phyloP scores from a whole-genome alignment of 92 coral and sea anemone genomes.

The Phenganax marumi region DNA sequence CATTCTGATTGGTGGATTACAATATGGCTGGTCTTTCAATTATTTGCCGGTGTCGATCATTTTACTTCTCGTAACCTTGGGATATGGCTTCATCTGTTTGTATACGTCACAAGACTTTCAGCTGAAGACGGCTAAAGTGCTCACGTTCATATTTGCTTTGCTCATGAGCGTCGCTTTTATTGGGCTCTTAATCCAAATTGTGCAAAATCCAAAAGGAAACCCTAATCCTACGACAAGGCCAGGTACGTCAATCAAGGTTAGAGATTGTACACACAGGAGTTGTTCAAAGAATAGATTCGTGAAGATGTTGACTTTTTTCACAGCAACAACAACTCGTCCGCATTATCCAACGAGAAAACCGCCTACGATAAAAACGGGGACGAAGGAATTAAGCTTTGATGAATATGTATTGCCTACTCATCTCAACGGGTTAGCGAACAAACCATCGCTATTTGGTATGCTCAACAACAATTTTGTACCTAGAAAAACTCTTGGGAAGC shows the following conservation, averaged over 20 bases:
- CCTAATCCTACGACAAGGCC: neutral
- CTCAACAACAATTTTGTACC: no score
- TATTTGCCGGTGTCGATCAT: constrained; percentile 32
- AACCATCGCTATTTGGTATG: no score
- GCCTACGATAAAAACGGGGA: neutral
- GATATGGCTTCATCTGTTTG: constrained; percentile 68
- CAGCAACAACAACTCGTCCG: neutral
- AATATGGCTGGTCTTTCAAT: constrained; percentile 32
- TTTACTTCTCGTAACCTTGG: constrained; percentile 55
- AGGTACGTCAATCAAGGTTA: neutral
- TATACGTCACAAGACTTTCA: constrained; percentile 88
- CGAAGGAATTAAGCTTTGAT: neutral
- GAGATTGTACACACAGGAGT: neutral
- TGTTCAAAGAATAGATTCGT: no score
- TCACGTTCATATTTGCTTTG: constrained; percentile 70
- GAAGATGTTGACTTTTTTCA: neutral
- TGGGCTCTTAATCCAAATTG: constrained; percentile 74
- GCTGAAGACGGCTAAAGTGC: constrained; percentile 71
- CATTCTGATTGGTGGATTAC: constrained; percentile 67
- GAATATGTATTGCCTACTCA: neutral
- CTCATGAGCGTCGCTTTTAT: constrained; percentile 72
- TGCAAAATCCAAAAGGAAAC: neutral
- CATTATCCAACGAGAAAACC: neutral
- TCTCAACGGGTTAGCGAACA: neutral
- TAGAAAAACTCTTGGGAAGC: no score